Evolutionary conservation across 2,888 invertebrate species (phyloP), one percentile per base, ranked within the genome.

Genomic region (Brassicogethes aeneus): DNA sequence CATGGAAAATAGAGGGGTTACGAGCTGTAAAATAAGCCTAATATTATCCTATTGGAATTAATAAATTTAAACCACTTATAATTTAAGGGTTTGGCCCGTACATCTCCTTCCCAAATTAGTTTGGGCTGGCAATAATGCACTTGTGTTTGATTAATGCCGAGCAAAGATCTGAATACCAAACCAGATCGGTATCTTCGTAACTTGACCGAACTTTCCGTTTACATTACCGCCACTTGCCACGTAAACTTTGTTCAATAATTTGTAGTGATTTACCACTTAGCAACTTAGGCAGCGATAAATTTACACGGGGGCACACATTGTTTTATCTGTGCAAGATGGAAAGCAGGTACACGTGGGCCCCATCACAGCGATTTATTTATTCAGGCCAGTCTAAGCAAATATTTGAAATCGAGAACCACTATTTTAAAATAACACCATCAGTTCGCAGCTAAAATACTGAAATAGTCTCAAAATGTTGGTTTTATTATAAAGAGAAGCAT

Each of bases 61-160:
- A n/a, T n/a, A n/a, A n/a, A n/a, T n/a, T n/a, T n/a, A n/a, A n/a
- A n/a, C n/a, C n/a, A n/a, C n/a, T n/a, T n/a, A n/a, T n/a, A n/a
- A n/a, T n/a, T n/a, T n/a, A n/a, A n/a, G n/a, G n/a, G n/a, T n/a
- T n/a, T n/a, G n/a, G n/a, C n/a, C n/a, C n/a, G n/a, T n/a, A n/a
- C n/a, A n/a, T n/a, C n/a, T n/a, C n/a, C n/a, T n/a, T n/a, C n/a
- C 46, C 43, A 48, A 46, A 48, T 46, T 46, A 40, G 44, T 42
- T 48, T 46, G 37, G 43, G 38, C 10, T 35, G 48, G 46, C 46
- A 43, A 48, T 46, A 48, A 46, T 46, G 48, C 42, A 42, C 45
- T 48, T 48, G 46, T 35, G 44, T 48, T 46, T 48, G 48, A 48
- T 48, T 48, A 48, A 48, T 48, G 46, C 42, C 41, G 41, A 39